Conservation (phyloP, 2,888 invertebrate species). For the Schizaphis graminum region DNA sequence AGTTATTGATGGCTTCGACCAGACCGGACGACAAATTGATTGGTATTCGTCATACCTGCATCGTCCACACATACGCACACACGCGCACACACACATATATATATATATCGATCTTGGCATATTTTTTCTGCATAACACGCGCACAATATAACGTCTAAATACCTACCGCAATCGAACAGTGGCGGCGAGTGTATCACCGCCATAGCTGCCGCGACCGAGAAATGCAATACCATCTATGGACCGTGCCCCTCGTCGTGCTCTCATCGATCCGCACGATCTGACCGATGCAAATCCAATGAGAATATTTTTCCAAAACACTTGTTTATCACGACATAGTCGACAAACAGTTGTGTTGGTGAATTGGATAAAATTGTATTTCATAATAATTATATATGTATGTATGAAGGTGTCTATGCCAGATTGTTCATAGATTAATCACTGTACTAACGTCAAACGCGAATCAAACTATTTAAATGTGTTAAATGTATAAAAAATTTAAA, state of each 20-base stretch:
- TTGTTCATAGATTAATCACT: not conserved
- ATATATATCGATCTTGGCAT: not conserved
- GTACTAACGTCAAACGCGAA: not conserved
- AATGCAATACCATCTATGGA: conserved; percentile 25
- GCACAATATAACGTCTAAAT: conserved; percentile 35
- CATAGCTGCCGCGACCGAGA: not conserved
- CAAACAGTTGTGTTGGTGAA: not conserved
- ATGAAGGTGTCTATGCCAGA: not conserved
- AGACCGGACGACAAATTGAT: conserved; percentile 52
- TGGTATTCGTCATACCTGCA: not conserved
- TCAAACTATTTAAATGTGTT: no score
- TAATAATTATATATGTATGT: not conserved
- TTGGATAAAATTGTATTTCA: not conserved
- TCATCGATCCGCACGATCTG: conserved; percentile 12
- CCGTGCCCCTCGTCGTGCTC: not conserved
- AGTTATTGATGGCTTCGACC: conserved; percentile 17
- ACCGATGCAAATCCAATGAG: conserved; percentile 10
- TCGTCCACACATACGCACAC: not conserved
- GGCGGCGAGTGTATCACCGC: not conserved
- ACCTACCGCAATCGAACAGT: not conserved
- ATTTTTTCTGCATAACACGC: not conserved
- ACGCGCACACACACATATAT: not conserved
- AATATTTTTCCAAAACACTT: not conserved
- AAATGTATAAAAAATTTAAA: not conserved
- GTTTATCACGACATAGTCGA: not conserved